These are phyloP conservation scores for Perodicticus potto DNA, from an alignment of 2,797 vertebrate genomes.

Conservation along the genomic window DNA sequence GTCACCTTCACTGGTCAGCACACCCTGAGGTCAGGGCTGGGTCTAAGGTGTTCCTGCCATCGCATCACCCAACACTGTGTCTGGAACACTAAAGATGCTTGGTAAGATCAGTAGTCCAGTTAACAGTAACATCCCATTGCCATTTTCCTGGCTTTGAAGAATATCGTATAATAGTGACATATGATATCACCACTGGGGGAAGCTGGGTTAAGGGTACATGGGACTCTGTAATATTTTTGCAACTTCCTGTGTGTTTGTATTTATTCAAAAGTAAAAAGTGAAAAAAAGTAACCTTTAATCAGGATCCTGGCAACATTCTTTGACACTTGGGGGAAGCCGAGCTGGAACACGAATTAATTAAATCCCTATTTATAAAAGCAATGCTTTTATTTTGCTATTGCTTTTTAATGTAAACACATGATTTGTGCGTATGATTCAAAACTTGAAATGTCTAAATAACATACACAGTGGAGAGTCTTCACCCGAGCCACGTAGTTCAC, in stretches of 20 bases:
- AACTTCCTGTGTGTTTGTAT: slow-evolving; percentile 66
- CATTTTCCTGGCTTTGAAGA: slow-evolving; percentile 41
- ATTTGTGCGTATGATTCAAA: slow-evolving; percentile 13
- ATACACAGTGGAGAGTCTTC: background rate
- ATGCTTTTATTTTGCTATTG: slow-evolving; percentile 15
- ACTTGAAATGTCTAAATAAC: slow-evolving; percentile 14
- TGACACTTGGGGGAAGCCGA: background rate
- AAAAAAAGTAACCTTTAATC: slow-evolving; percentile 46
- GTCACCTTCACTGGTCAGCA: background rate
- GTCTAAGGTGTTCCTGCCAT: background rate
- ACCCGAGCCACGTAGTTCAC: background rate
- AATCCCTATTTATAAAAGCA: slow-evolving; percentile 3
- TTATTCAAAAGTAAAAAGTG: slow-evolving; percentile 72
- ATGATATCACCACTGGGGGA: background rate
- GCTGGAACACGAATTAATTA: slow-evolving; percentile 23
- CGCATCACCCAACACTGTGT: background rate
- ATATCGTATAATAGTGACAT: background rate
- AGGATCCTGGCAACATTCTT: background rate
- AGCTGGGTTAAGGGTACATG: background rate
- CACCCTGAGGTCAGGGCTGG: background rate
- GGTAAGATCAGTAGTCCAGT: background rate
- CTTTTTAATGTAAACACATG: background rate
- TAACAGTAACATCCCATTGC: background rate
- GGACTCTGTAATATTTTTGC: slow-evolving; percentile 63
- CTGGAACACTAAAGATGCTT: background rate